phyloP scores from a whole-genome alignment of 2,797 vertebrate genomes.

The Alca torda region DNA sequence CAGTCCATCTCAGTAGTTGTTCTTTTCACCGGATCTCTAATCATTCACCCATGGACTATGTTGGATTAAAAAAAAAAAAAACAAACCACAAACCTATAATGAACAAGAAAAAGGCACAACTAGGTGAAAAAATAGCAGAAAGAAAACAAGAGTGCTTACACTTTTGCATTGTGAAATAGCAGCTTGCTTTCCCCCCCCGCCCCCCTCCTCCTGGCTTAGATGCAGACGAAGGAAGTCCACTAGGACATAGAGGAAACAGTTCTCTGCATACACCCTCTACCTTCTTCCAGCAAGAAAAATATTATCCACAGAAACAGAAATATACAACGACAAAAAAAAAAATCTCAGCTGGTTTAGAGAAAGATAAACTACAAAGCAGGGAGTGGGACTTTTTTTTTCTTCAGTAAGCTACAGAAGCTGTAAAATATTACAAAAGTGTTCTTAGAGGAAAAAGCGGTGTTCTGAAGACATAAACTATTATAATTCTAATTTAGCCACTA shows the following conservation, averaged over 20 bases:
- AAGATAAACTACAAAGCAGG: slow-evolving; percentile 7
- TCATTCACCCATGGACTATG: neutral
- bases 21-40: neutral
- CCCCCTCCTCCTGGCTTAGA: slow-evolving; percentile 46
- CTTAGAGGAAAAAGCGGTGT: neutral
- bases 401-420: neutral
- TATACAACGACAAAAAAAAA: slow-evolving; percentile 4
- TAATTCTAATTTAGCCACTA: neutral
- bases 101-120: neutral
- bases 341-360: neutral
- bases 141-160: neutral
- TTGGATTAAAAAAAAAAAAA: neutral
- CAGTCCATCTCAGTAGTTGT: neutral
- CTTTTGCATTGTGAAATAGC: neutral
- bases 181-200: neutral
- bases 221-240: slow-evolving; percentile 77
- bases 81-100: neutral
- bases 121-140: neutral
- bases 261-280: slow-evolving; percentile 83
- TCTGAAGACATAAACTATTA: neutral
- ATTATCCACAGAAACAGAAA: slow-evolving; percentile 47
- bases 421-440: neutral
- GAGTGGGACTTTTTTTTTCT: neutral
- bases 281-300: slow-evolving; percentile 68
- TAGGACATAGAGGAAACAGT: slow-evolving; percentile 84